Evolutionary conservation across 2,113 vertebrate species (phyloP).

Genomic region (Chionis minor): DNA sequence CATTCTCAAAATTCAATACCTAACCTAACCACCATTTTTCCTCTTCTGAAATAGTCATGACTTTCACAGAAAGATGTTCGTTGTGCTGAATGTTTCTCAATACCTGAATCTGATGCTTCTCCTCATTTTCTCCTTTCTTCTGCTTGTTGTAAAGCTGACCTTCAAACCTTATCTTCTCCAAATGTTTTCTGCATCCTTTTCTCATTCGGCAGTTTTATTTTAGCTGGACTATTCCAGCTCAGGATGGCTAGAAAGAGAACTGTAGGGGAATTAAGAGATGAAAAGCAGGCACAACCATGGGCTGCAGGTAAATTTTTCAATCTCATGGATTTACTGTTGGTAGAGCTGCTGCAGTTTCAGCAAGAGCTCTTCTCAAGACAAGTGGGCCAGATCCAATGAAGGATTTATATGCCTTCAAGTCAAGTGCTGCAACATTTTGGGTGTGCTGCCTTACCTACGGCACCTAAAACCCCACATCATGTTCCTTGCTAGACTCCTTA

Average conservation of each 20-base stretch:
- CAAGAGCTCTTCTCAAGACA: constrained; percentile 27
- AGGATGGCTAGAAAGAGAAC: constrained; percentile 76
- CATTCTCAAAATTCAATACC: neutral
- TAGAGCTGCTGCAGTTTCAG: constrained; percentile 54
- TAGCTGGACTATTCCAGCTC: constrained; percentile 80
- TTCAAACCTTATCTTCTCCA: constrained; percentile 70
- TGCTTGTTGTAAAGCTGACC: constrained; percentile 65
- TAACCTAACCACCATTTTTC: constrained; percentile 2
- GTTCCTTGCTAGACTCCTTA: neutral
- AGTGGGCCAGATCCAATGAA: constrained; percentile 64
- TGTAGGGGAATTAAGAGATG: constrained; percentile 77
- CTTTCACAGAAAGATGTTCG: neutral
- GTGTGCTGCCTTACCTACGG: neutral
- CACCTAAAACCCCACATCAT: neutral
- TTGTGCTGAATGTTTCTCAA: constrained; percentile 30
- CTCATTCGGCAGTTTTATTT: constrained; percentile 75
- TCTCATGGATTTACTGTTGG: constrained; percentile 61
- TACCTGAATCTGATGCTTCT: constrained; percentile 67
- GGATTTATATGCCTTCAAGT: constrained; percentile 19
- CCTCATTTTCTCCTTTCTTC: constrained; percentile 71
- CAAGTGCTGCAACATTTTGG: neutral
- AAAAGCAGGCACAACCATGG: constrained; percentile 75
- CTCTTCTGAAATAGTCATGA: neutral
- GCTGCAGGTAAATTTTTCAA: constrained; percentile 76
- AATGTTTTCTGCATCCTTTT: constrained; percentile 76